These are phyloP conservation scores for Labeo catla DNA, from an alignment of 2,113 vertebrate genomes.

Conservation along the genomic window DNA sequence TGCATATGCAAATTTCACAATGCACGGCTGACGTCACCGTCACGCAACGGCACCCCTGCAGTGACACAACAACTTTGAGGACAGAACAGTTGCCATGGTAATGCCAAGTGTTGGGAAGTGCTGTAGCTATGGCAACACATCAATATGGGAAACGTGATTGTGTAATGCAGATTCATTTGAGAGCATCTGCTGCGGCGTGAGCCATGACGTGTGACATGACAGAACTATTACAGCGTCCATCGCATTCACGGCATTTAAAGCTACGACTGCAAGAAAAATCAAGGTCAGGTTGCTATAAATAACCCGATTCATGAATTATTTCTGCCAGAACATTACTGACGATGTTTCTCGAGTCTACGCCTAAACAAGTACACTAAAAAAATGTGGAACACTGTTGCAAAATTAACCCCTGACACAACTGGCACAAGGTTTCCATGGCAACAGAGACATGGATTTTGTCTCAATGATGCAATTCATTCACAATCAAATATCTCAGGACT, in stretches of 20 bases:
- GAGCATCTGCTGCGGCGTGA: neutral
- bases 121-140: constrained; percentile 13
- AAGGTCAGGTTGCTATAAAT: constrained; percentile 43
- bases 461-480: neutral
- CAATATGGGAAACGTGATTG: neutral
- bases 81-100: neutral
- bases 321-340: constrained; percentile 2
- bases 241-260: neutral
- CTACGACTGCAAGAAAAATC: neutral
- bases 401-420: neutral
- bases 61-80: neutral
- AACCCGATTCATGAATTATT: constrained; percentile 40
- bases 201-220: neutral
- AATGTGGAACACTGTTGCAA: neutral
- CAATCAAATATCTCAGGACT: neutral
- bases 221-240: neutral
- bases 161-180: neutral
- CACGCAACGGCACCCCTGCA: neutral
- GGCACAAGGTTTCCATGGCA: neutral
- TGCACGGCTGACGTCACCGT: neutral
- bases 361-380: constrained; percentile 8
- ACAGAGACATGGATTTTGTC: neutral
- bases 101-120: neutral
- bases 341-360: neutral
- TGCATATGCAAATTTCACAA: neutral